Conservation (phyloP, 2,113 vertebrate genomes). For the Campylomormyrus numenius region DNA sequence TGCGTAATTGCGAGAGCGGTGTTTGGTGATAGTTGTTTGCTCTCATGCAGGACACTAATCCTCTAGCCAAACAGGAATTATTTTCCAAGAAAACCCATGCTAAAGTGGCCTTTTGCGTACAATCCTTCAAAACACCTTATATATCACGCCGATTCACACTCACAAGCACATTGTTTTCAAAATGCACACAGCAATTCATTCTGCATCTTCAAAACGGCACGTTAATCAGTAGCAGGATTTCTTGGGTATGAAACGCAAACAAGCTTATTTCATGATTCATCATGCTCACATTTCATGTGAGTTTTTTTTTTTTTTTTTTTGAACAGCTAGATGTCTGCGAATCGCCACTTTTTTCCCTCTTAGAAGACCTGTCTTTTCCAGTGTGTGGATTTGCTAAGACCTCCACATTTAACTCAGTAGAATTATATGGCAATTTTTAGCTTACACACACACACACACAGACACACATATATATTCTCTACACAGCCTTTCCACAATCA, state of each 20-base stretch:
- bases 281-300: neutral
- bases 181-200: neutral
- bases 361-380: neutral
- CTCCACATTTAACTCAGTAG: neutral
- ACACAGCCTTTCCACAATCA: neutral
- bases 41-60: neutral
- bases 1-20: neutral
- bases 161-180: neutral
- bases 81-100: neutral
- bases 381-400: neutral
- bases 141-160: neutral
- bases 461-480: neutral
- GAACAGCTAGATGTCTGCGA: neutral
- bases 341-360: neutral
- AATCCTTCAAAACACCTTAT: neutral
- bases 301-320: neutral
- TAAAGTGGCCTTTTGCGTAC: neutral
- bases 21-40: neutral
- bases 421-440: neutral
- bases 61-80: neutral
- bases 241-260: neutral
- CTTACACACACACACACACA: neutral
- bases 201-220: neutral
- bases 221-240: neutral
- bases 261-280: slow-evolving; percentile 3